phyloP scores from a whole-genome alignment of 2,888 invertebrate species.

The Ceriagrion tenellum region DNA sequence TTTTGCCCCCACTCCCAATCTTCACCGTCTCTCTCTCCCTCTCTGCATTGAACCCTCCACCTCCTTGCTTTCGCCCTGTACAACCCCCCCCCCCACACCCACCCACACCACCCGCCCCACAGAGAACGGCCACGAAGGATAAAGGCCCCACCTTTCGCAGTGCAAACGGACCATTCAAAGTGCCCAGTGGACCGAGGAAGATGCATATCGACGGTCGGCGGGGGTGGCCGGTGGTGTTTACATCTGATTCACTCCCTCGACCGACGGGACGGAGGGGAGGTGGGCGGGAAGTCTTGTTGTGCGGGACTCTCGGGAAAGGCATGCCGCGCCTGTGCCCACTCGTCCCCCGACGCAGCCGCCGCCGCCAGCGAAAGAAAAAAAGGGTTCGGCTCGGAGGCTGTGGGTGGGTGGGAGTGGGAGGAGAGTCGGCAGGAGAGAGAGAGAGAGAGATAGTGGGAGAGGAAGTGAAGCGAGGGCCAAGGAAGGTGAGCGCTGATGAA shows the following conservation, averaged over 20 bases:
- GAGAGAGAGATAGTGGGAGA: neutral
- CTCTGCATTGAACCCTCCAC: neutral
- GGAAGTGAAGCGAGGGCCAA: neutral
- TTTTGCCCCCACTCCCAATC: neutral
- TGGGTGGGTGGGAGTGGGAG: neutral
- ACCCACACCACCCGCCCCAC: neutral
- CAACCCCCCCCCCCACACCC: too few relatives aligned
- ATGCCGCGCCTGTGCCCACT: neutral
- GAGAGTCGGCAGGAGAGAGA: neutral
- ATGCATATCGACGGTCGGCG: conserved; percentile 42
- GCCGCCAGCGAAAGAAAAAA: neutral
- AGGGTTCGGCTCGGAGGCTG: neutral
- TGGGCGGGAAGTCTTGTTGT: neutral
- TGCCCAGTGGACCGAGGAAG: conserved; percentile 60
- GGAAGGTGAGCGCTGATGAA: neutral
- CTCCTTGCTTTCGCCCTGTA: neutral
- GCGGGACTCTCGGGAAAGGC: conserved; percentile 24
- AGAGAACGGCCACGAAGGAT: too few relatives aligned
- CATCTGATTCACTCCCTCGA: conserved; percentile 56
- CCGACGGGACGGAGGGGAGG: neutral
- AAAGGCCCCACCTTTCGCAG: conserved; percentile 14
- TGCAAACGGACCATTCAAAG: conserved; percentile 51
- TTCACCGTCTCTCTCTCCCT: conserved; percentile 3
- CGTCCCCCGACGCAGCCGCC: too few relatives aligned
- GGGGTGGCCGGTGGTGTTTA: conserved; percentile 44